Conservation (phyloP, 2,797 vertebrate species). For the Betta splendens region DNA sequence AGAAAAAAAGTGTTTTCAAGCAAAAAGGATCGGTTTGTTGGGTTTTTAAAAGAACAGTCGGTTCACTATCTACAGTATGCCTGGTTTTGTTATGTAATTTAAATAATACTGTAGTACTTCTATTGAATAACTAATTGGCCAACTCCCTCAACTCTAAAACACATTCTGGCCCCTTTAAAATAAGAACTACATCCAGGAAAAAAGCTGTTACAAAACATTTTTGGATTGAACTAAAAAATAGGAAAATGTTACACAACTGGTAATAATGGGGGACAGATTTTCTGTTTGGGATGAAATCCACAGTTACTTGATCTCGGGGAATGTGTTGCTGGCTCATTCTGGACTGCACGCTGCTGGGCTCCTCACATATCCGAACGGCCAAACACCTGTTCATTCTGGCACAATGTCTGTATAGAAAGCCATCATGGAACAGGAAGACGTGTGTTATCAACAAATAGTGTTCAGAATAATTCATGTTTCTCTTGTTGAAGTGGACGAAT, state of each 20-base stretch:
- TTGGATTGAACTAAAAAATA: slow-evolving; percentile 53
- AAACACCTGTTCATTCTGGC: slow-evolving; percentile 76
- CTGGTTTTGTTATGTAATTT: too few relatives aligned
- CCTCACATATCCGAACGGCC: slow-evolving; percentile 58
- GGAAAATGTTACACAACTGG: slow-evolving; percentile 64
- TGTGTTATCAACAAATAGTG: slow-evolving; percentile 33
- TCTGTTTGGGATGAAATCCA: slow-evolving; percentile 63
- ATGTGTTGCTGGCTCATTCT: slow-evolving; percentile 64
- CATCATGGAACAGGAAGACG: slow-evolving; percentile 43
- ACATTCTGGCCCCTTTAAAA: slow-evolving; percentile 13
- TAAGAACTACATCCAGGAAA: slow-evolving; percentile 33
- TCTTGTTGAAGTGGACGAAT: slow-evolving; percentile 29
- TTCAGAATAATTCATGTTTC: slow-evolving; percentile 24
- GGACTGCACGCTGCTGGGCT: slow-evolving; percentile 46
- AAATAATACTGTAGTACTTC: slow-evolving; percentile 15
- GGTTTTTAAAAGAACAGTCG: too few relatives aligned
- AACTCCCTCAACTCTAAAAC: slow-evolving; percentile 12
- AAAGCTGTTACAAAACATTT: slow-evolving; percentile 57
- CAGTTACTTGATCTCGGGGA: slow-evolving; percentile 68
- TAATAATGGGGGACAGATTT: slow-evolving; percentile 64
- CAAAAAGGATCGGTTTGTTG: too few relatives aligned
- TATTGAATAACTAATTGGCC: slow-evolving; percentile 11
- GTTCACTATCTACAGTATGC: slow-evolving; percentile 11
- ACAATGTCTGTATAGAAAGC: slow-evolving; percentile 39
- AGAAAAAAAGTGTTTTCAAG: too few relatives aligned